Evolutionary conservation across 2,888 invertebrate species (phyloP).

Genomic region (Mesochorus sp.): DNA sequence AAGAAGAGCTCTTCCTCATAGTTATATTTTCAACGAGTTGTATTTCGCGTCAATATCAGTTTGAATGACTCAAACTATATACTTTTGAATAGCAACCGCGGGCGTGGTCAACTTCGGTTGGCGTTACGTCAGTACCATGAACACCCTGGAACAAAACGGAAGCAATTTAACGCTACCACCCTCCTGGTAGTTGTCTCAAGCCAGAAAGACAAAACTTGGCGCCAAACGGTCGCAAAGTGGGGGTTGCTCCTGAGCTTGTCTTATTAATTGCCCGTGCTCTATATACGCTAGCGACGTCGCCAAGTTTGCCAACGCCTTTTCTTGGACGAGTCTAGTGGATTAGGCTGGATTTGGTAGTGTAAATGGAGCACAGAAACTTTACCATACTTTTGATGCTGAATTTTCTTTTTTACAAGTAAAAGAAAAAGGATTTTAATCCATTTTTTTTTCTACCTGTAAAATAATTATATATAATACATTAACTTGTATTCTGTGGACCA

Average conservation of each 20-base stretch:
- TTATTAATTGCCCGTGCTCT: constrained; percentile 48
- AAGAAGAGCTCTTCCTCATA: too few relatives aligned
- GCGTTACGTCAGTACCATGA: constrained; percentile 14
- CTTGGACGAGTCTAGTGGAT: constrained; percentile 22
- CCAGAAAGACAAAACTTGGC: constrained; percentile 51
- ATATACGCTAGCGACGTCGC: constrained; percentile 31
- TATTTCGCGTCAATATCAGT: not conserved
- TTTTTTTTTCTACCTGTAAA: too few relatives aligned
- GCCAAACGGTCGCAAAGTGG: constrained; percentile 38
- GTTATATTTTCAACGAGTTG: too few relatives aligned
- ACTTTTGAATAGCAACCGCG: not conserved
- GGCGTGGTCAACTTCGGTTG: constrained; percentile 27
- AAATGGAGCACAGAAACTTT: too few relatives aligned
- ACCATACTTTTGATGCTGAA: too few relatives aligned
- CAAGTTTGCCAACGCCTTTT: constrained; percentile 56
- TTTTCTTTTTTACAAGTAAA: too few relatives aligned
- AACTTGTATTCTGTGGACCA: too few relatives aligned
- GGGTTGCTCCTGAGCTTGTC: constrained; percentile 45
- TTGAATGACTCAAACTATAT: not conserved
- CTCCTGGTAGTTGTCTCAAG: not conserved
- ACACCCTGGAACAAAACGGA: constrained; percentile 11
- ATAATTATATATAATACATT: too few relatives aligned
- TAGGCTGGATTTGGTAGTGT: constrained; percentile 20
- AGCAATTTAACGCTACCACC: constrained; percentile 18
- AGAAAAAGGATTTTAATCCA: too few relatives aligned